phyloP scores from a whole-genome alignment of 2,797 vertebrate genomes.

The Rhabdophis nuchalis region DNA sequence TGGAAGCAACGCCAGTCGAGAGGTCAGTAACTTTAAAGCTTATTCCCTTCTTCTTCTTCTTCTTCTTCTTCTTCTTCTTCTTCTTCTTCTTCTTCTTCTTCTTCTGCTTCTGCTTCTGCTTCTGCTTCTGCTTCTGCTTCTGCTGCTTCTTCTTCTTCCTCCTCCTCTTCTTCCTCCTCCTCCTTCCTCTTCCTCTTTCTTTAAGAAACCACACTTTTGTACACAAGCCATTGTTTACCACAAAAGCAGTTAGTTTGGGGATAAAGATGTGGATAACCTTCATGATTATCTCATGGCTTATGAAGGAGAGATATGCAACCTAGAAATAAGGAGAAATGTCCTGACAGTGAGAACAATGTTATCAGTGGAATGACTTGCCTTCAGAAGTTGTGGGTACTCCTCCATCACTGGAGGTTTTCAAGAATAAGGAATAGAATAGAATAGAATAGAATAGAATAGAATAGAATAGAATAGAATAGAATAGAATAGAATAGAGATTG shows the following conservation, averaged over 20 bases:
- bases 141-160: background rate
- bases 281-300: background rate
- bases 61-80: no score
- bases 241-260: background rate
- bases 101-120: background rate
- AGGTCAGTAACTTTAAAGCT: conserved; percentile 71
- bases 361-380: background rate
- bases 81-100: conserved; percentile 7
- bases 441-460: no score
- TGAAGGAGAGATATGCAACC: background rate
- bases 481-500: no score
- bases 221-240: background rate
- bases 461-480: no score
- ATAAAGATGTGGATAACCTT: background rate
- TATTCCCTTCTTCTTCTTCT: background rate
- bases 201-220: background rate
- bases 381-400: background rate
- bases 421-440: no score
- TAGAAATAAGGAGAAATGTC: background rate
- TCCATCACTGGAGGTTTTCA: background rate
- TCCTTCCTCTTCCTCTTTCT: conserved; percentile 4
- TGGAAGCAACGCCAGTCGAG: conserved; percentile 73
- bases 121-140: no score
- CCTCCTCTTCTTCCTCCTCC: background rate
- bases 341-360: background rate